These are phyloP conservation scores for Drosophila yakuba DNA, from an alignment of 1,140 invertebrate genomes.

Conservation along the genomic window DNA sequence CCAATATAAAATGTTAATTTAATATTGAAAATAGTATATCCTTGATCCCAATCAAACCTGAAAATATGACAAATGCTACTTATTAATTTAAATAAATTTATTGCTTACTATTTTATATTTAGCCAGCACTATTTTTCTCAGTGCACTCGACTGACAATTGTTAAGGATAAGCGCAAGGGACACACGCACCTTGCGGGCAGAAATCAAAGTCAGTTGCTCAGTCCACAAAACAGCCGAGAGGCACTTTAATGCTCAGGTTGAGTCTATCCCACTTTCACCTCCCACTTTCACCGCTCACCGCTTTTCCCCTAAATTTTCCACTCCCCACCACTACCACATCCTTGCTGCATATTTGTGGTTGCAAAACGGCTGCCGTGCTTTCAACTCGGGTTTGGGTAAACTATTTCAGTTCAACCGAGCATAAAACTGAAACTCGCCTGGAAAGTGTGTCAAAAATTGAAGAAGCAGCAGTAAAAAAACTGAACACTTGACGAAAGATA, in stretches of 20 bases:
- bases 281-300: not conserved
- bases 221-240: conserved; percentile 52
- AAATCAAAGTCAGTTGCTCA: conserved; percentile 66
- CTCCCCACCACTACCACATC: conserved; percentile 33
- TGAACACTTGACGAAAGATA: conserved; percentile 32
- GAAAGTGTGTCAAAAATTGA: conserved; percentile 77
- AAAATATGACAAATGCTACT: no score
- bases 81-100: no score
- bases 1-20: not conserved
- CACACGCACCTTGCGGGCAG: conserved; percentile 48
- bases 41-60: not conserved
- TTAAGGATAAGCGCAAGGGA: not conserved
- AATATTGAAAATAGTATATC: not conserved
- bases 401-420: conserved; percentile 69
- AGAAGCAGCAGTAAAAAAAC: conserved; percentile 42
- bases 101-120: not conserved
- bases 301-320: conserved; percentile 10
- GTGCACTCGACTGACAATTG: conserved; percentile 17
- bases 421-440: conserved; percentile 73
- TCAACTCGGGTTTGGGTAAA: conserved; percentile 52
- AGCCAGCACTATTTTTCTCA: not conserved
- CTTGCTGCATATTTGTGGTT: conserved; percentile 72
- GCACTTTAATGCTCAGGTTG: conserved; percentile 67
- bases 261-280: conserved; percentile 26
- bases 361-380: conserved; percentile 61